Percentiles rank a stretch among this genome's conserved stretches.
phyloP scores from a whole-genome alignment of 2,797 vertebrate species.

The Gallinago stenura region DNA sequence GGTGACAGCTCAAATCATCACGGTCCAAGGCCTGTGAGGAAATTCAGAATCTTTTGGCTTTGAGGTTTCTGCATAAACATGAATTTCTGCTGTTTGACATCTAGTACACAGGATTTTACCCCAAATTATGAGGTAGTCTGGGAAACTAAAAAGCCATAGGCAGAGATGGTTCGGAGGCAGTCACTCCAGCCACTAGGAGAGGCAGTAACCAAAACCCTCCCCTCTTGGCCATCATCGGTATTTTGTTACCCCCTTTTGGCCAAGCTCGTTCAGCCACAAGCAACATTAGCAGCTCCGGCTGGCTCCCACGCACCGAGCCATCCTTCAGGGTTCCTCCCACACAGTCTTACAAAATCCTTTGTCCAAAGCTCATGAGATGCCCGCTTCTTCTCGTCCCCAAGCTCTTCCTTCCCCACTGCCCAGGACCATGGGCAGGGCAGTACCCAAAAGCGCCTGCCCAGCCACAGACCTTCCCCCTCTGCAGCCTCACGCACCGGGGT shows the following conservation, averaged over 20 bases:
- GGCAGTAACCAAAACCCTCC: neutral
- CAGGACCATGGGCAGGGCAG: accelerated
- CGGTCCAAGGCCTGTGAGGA: neutral
- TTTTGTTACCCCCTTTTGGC: neutral
- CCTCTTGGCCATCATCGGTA: neutral
- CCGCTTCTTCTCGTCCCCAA: accelerated
- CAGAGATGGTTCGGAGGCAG: neutral
- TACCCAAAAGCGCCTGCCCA: accelerated
- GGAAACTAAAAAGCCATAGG: neutral
- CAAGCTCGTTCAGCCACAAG: neutral
- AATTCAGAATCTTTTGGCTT: neutral
- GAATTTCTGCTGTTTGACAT: neutral
- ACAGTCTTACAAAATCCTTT: neutral
- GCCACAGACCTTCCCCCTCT: neutral
- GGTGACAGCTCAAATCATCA: neutral
- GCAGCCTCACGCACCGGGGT: accelerated
- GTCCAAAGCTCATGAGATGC: neutral
- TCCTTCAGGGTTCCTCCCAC: neutral
- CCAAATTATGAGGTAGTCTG: accelerated
- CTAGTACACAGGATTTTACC: neutral
- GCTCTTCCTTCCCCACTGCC: neutral
- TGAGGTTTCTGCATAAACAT: neutral
- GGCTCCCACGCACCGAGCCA: accelerated
- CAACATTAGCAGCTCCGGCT: accelerated
- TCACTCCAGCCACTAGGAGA: neutral